Conservation (phyloP, 1,140 invertebrate genomes). For the Pinna nobilis region DNA sequence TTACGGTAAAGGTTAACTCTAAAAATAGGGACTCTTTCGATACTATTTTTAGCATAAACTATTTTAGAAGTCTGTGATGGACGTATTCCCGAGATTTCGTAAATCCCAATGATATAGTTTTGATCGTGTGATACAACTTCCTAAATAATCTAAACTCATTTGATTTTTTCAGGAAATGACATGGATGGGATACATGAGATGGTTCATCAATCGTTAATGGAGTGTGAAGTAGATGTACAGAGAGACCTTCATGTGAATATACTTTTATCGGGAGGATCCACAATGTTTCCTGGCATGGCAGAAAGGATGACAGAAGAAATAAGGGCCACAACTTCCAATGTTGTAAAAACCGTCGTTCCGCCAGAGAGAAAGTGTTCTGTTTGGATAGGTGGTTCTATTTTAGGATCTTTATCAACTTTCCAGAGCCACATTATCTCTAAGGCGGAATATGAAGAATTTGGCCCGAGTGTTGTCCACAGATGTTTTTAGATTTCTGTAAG, state of each 20-base stretch:
- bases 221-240: conserved; percentile 12
- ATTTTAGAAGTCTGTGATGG: too few relatives aligned
- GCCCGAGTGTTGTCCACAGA: conserved; percentile 19
- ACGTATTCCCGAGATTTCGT: too few relatives aligned
- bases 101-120: too few relatives aligned
- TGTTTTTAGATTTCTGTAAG: too few relatives aligned
- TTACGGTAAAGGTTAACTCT: background rate
- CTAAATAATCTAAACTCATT: background rate
- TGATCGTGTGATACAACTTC: too few relatives aligned
- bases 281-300: conserved; percentile 23
- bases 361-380: conserved; percentile 78
- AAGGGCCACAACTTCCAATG: conserved; percentile 82
- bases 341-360: conserved; percentile 88
- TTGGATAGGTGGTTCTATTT: conserved; percentile 27
- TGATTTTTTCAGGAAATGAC: background rate
- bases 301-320: conserved; percentile 81
- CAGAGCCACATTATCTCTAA: background rate
- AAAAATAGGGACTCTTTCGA: too few relatives aligned
- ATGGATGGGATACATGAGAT: conserved; percentile 14
- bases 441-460: conserved; percentile 32
- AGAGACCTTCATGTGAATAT: conserved; percentile 17
- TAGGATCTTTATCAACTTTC: background rate
- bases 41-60: too few relatives aligned
- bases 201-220: background rate
- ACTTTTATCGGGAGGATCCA: conserved; percentile 21